Base-by-base conservation (phyloP, 2,797 vertebrate species). In the Oryzias sinensis region DNA sequence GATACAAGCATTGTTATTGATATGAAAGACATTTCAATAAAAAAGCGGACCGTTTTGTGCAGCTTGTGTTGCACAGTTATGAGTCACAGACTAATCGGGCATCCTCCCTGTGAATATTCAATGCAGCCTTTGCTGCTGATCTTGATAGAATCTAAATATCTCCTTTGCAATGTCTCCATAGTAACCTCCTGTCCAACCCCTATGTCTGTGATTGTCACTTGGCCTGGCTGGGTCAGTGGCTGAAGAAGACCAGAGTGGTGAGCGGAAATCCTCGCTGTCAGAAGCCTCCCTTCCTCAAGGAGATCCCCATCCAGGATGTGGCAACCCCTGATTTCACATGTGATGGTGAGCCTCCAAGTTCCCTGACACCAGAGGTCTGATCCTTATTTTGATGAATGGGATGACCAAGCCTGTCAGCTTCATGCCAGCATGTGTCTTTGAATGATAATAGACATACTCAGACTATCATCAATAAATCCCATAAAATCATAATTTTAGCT, bases 261-360 rank as follows among this genome's bases (percentile, higher is more conserved):
- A 99, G 96, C 16, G 97, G 97, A 77, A 99, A 99, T 87, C 97
- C 97, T 57, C 93, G 97, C 65, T 99, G 97, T 85, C 95, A 98
- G 87, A 96, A 93, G 47, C 97, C 97, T 0, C 95, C 94, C 80
- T 99, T 98, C 89, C 91, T 99, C 52, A 98, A 97, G 84, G 97
- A 99, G 88, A 99, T 99, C 77, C 97, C 97, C 58, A 96, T 99
- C 85, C 97, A 99, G 90, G 97, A 99, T 2, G 96, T 99, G 58
- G 96, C 97, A 27, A 76, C 88, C 14, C 96, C 97, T 4, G 97
- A 99, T 88, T 98, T 99, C 72, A 97, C 95, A 46, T 99, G 97
- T 0, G 97, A 98, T 0, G 95, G 97, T 98, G 89, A 90, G 71
- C 4, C 4, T n/a, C 15, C 62, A 15, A 11, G n/a, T 27, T 22